Evolutionary conservation across 2,113 vertebrate genomes (phyloP), one percentile per base, ranked within the genome.

Genomic region (Leucoraja erinaceus): DNA sequence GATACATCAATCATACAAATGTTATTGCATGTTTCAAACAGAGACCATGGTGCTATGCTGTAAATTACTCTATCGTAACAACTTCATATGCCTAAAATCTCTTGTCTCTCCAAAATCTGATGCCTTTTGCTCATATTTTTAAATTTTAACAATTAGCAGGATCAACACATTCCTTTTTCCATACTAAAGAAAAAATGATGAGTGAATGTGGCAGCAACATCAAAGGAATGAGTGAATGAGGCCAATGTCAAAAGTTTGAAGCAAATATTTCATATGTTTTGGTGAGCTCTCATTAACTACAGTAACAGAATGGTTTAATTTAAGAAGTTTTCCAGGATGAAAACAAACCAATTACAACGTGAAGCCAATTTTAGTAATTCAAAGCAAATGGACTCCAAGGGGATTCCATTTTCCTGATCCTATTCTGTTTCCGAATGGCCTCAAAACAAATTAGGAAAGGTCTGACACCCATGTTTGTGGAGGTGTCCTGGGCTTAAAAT

Each of bases 161-260:
- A 91, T 91, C 47, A 38, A 28, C 68, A 10, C 88, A 91, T 91
- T 33, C 94, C 95, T 96, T 97, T 97, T 96, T 97, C 96, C 95
- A 94, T 97, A 95, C 95, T 93, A 95, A 96, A 97, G 16, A 97
- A 95, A 96, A 97, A 95, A 97, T 98, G 98, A 98, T 98, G 97
- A 99, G 98, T 98, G 97, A 97, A 97, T 96, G 96, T 95, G 97
- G 97, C 96, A 96, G 63, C 96, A 96, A 98, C 97, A 98, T 99
- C 97, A 99, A 99, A 99, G 97, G 96, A 95, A 95, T 70, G 66
- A 91, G 72, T 91, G 88, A 63, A 54, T 96, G 96, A 98, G 97
- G 96, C 96, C 97, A 96, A 97, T 97, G 97, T 98, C 98, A 97
- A 97, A 97, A 97, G 97, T 98, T 97, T 97, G 97, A 96, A 97